Percentiles rank a stretch among this genome's conserved stretches.
Conservation (phyloP, 2,888 invertebrate genomes). For the Girardia tigrina region DNA sequence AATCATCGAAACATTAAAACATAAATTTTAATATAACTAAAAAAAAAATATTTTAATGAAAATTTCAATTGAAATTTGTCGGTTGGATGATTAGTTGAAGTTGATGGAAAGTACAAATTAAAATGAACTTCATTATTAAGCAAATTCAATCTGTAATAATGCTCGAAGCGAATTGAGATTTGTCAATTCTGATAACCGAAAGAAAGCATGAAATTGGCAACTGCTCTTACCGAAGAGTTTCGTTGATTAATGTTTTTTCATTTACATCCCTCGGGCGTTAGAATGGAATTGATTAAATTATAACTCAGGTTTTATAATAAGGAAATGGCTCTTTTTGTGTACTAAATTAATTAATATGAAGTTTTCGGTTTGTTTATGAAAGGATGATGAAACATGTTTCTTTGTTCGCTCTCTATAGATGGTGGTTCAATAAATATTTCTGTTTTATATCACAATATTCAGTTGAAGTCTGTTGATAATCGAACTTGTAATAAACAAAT, state of each 20-base stretch:
- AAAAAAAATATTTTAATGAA: neutral
- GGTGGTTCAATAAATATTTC: no score
- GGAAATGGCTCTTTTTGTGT: no score
- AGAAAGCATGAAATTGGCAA: neutral
- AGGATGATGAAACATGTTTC: no score
- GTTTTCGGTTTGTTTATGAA: no score
- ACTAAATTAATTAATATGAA: no score
- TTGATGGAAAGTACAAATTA: neutral
- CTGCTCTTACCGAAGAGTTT: neutral
- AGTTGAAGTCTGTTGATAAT: no score
- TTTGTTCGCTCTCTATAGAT: no score
- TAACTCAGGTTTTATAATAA: neutral
- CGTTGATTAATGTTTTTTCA: neutral
- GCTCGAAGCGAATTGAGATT: neutral
- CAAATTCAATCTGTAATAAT: neutral
- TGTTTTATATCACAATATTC: no score
- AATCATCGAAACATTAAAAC: no score
- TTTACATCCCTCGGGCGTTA: neutral
- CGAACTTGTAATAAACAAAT: no score
- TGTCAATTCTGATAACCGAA: neutral
- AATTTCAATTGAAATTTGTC: neutral
- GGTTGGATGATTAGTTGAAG: neutral
- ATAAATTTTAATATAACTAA: neutral
- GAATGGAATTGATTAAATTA: neutral
- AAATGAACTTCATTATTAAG: neutral